Base-by-base conservation (phyloP, 1,140 invertebrate species). In the Battus philenor region DNA sequence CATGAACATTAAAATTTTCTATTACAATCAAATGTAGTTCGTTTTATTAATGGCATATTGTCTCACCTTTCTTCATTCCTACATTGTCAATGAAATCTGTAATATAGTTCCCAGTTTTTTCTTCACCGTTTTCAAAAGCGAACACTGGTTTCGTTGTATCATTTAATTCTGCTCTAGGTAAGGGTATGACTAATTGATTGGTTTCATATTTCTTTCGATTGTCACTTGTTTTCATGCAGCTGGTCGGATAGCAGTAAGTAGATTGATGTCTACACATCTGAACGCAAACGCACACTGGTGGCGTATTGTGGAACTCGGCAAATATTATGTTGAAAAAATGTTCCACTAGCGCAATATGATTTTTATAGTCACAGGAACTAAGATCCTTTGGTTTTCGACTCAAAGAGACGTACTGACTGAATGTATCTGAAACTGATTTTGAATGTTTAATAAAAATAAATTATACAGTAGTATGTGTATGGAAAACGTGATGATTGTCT, bases 321-420 rank as follows among this genome's bases (percentile, higher is more conserved):
- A 83, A 80, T 10, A 83, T 66, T 1, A 78, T 27, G 30, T 72
- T 75, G 32, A 83, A 83, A 34, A 83, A 83, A 44, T 73, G 62
- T 39, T 83, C 78, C 1, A 79, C 65, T 9, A 63, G 26, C n/a
- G 44, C 41, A 6, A 59, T 58, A 2, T 62, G 57, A 10, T 33
- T 56, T 7, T 34, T 24, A 2, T 16, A 13, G 11, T 56, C 63
- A 34, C 49, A 66, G 6, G 32, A 10, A 11, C 3, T 47, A 7
- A 17, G 13, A 32, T 50, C 48, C 7, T 20, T 41, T 7, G 45
- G 5, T 26, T 48, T 46, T 9, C 22, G 20, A 10, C 32, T 47
- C 7, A 44, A 9, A 24, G 47, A 16, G 15, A 46, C 16, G 16
- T 46, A 57, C 9, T 57, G 45, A 6, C 45, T 41, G 12, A 41